A percentile compares a stretch with the other conserved stretches of the same genome.
Evolutionary conservation across 2,113 vertebrate species (phyloP).

Genomic region (Hippopotamus amphibius): DNA sequence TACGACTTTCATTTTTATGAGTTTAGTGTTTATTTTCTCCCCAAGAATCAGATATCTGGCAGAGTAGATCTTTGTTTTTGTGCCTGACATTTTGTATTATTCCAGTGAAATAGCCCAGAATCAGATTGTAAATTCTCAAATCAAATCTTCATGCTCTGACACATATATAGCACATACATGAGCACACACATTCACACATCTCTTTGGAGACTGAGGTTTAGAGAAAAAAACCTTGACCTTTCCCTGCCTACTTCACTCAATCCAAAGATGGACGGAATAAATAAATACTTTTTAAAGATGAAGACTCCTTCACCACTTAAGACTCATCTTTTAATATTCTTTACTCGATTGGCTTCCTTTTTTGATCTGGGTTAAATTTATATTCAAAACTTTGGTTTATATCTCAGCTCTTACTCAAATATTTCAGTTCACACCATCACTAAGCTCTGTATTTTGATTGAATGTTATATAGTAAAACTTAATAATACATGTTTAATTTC

Average conservation of each 20-base stretch:
- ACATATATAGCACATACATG: background rate
- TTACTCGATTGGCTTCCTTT: background rate
- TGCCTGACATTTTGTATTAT: background rate
- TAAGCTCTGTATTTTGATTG: background rate
- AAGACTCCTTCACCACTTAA: background rate
- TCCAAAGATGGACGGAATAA: background rate
- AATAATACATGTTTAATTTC: background rate
- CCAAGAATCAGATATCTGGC: background rate
- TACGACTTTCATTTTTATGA: background rate
- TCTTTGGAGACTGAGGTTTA: background rate
- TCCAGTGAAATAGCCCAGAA: background rate
- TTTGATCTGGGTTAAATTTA: background rate
- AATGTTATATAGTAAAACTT: background rate
- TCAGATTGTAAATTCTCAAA: background rate
- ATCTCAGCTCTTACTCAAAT: background rate
- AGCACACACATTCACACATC: background rate
- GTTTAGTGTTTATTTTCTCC: background rate
- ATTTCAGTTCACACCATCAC: background rate
- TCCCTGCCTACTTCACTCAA: background rate
- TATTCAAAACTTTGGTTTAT: background rate
- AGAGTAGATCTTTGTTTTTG: background rate
- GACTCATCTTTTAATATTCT: background rate
- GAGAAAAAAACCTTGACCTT: background rate
- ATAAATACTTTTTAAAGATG: background rate
- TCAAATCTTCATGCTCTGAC: background rate